These are phyloP conservation scores for Xiphophorus couchianus DNA, from an alignment of 2,113 vertebrate genomes.

Conservation along the genomic window DNA sequence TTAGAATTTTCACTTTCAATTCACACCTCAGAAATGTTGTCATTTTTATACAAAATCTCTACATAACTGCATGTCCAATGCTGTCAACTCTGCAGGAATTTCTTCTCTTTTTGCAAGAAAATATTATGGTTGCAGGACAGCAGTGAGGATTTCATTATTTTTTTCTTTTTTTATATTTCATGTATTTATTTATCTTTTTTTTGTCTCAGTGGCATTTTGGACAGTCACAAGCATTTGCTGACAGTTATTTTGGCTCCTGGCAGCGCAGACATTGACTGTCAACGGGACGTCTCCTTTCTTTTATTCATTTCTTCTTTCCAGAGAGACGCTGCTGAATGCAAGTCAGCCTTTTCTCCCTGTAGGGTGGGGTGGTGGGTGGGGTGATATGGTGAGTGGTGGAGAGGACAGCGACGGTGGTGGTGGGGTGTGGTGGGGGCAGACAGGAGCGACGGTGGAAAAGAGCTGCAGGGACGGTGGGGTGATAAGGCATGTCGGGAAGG, in stretches of 20 bases:
- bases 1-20: not conserved
- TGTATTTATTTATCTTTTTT: slow-evolving; percentile 51
- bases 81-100: not conserved
- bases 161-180: slow-evolving; percentile 28
- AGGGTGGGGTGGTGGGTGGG: slow-evolving; percentile 56
- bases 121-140: not conserved
- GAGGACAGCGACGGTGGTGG: slow-evolving; percentile 44
- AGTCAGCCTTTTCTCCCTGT: slow-evolving; percentile 77
- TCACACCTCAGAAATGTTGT: not conserved
- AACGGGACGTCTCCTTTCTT: slow-evolving; percentile 81
- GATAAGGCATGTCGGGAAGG: slow-evolving; percentile 65
- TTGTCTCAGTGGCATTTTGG: slow-evolving; percentile 70
- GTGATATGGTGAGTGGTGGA: slow-evolving; percentile 19
- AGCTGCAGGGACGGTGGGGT: slow-evolving; percentile 40
- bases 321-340: slow-evolving; percentile 79
- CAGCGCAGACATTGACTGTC: slow-evolving; percentile 78
- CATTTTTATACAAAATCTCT: slow-evolving; percentile 10
- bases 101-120: not conserved
- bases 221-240: slow-evolving; percentile 77
- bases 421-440: slow-evolving; percentile 20
- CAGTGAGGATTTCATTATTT: slow-evolving; percentile 1
- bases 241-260: slow-evolving; percentile 79
- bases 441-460: slow-evolving; percentile 48
- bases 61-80: slow-evolving; percentile 38
- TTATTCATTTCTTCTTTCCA: slow-evolving; percentile 80